Conservation (phyloP, 2,797 vertebrate species). For the Darevskia nairensis region DNA sequence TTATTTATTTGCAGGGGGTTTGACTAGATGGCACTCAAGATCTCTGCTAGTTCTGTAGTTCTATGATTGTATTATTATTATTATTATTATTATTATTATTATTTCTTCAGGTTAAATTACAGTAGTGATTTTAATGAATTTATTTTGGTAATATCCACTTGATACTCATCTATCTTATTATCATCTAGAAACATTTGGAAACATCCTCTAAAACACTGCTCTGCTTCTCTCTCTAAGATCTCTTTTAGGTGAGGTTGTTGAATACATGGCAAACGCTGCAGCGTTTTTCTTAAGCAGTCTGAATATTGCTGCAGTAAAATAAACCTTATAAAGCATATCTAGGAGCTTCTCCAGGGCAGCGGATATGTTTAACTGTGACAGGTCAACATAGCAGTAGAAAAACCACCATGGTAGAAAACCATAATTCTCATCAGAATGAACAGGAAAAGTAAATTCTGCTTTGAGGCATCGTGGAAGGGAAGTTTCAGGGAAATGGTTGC, state of each 20-base stretch:
- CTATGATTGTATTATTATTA: too few relatives aligned
- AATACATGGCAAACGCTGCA: conserved; percentile 10
- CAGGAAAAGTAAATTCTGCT: not conserved
- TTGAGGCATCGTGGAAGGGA: not conserved
- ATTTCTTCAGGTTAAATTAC: too few relatives aligned
- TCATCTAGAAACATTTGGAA: not conserved
- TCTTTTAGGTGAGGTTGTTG: not conserved
- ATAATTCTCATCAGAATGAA: too few relatives aligned
- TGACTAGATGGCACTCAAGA: too few relatives aligned
- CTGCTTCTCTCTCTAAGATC: conserved; percentile 29
- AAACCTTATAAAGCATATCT: conserved; percentile 30
- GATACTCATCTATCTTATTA: not conserved
- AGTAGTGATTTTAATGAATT: too few relatives aligned
- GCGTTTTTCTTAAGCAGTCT: conserved; percentile 6
- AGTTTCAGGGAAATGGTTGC: not conserved
- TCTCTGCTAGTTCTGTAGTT: too few relatives aligned
- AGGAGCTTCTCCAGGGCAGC: conserved; percentile 20
- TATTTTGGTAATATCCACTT: conserved; percentile 21
- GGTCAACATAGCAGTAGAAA: conserved; percentile 5
- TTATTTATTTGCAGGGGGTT: too few relatives aligned
- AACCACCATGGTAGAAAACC: not conserved
- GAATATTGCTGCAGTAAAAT: conserved; percentile 34
- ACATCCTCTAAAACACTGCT: not conserved
- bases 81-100: too few relatives aligned
- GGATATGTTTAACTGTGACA: not conserved